A percentile compares a stretch with the other conserved stretches of the same genome.
phyloP scores from a whole-genome alignment of 2,797 vertebrate species.

The Gorsachius magnificus region DNA sequence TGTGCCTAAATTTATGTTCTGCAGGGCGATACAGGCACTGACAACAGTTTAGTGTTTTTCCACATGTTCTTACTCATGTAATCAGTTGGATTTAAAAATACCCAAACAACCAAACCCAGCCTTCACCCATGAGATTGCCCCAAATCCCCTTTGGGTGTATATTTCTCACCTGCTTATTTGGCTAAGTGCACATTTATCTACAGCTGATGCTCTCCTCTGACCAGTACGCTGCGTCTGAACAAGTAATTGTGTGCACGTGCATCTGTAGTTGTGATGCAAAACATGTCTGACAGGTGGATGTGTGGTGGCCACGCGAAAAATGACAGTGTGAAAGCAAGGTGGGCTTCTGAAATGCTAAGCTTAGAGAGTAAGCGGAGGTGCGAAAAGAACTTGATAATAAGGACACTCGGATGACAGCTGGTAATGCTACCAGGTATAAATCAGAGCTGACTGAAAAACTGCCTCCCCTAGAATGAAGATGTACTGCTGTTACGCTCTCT shows the following conservation, averaged over 20 bases:
- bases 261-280: neutral
- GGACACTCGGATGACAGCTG: slow-evolving; percentile 47
- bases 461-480: neutral
- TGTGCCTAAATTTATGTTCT: neutral
- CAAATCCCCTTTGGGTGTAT: neutral
- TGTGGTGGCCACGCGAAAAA: neutral
- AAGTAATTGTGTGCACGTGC: neutral
- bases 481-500: neutral
- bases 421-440: neutral
- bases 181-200: neutral
- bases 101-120: neutral
- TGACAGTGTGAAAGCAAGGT: slow-evolving; percentile 3
- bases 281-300: slow-evolving; percentile 15
- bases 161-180: neutral
- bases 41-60: neutral
- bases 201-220: neutral
- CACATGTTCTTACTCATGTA: neutral
- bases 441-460: slow-evolving; percentile 19
- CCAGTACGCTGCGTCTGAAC: neutral
- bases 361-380: neutral
- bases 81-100: neutral
- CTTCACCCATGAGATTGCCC: neutral
- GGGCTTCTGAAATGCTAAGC: slow-evolving; percentile 25
- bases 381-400: slow-evolving; percentile 44
- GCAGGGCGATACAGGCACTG: neutral